Base-by-base conservation (phyloP, 2,113 vertebrate species). In the Garra rufa region DNA sequence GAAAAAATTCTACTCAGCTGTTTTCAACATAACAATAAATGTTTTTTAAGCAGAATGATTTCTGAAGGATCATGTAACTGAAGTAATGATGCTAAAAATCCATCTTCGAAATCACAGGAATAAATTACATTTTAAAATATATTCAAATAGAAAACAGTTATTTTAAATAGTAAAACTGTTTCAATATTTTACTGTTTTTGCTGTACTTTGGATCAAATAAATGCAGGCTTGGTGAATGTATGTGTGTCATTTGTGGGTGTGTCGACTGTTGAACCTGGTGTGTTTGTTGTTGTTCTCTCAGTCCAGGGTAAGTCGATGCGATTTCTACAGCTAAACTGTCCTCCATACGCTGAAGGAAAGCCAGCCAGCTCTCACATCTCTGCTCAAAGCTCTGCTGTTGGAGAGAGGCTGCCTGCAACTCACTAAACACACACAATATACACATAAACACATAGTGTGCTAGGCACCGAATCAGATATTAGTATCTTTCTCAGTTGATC, bases 321-420 rank as follows among this genome's bases (percentile, higher is more conserved):
- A 96, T 84, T 9, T 95, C 91, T 57, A 89, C 90, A 4, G 92
- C 92, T 79, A 98, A 90, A 0, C 57, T 79, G 74, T 96, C 94
- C 89, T 95, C 95, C 92, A 95, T 94, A 91, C 92, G 95, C 92
- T 98, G 96, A 73, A 97, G 92, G 90, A 97, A 96, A 0, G 83
- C 91, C 89, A 94, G 94, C 97, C 96, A 99, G 81, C 93, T 95
- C 88, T 96, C 95, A 92, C 95, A 98, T 89, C 94, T 96, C 87
- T 92, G 89, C 90, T 97, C 90, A 82, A 99, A 98, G 48, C 81
- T 94, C 85, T 96, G 93, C 65, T 88, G 92, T 87, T 92, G 94
- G 28, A 96, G 85, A 65, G 89, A 86, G 46, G 85, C 84, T 10
- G 88, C 92, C 89, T 97, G 97, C 83, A 96, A 91, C 86, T 95